These are phyloP conservation scores for Phortica variegata DNA, from an alignment of 1,140 invertebrate genomes.

Conservation along the genomic window DNA sequence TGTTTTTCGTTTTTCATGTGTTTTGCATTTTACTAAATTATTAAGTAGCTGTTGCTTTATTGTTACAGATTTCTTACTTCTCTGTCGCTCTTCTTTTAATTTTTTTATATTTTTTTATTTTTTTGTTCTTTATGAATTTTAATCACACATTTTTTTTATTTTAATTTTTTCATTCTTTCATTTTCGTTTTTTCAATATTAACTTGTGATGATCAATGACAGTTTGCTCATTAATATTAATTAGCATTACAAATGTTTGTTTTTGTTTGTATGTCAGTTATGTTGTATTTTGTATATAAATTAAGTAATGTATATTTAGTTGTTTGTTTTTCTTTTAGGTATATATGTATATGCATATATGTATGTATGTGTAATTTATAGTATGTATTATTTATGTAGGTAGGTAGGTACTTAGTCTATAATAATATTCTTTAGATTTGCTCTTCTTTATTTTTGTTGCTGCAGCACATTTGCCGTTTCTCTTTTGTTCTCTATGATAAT, in stretches of 20 bases:
- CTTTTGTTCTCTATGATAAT: no score
- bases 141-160: conserved; percentile 4
- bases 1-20: conserved; percentile 1
- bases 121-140: conserved; percentile 13
- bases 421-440: conserved; percentile 25
- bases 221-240: not conserved
- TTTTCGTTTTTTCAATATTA: not conserved
- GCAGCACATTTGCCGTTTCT: conserved; percentile 41
- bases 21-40: conserved; percentile 47
- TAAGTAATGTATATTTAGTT: not conserved
- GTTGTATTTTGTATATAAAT: conserved; percentile 4
- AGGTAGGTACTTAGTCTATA: conserved; percentile 50
- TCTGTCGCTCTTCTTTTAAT: conserved; percentile 23
- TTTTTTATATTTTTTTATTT: conserved; percentile 20
- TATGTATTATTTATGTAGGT: conserved; percentile 35
- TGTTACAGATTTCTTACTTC: conserved; percentile 32
- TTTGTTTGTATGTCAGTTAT: not conserved
- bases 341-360: conserved; percentile 20
- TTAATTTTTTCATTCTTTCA: not conserved
- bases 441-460: conserved; percentile 33
- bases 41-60: conserved; percentile 54
- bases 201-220: conserved; percentile 32
- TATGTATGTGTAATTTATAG: conserved; percentile 7
- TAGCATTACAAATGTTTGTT: no score
- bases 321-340: conserved; percentile 13